phyloP scores from a whole-genome alignment of 2,113 vertebrate genomes.

The Chascanopsetta lugubris region DNA sequence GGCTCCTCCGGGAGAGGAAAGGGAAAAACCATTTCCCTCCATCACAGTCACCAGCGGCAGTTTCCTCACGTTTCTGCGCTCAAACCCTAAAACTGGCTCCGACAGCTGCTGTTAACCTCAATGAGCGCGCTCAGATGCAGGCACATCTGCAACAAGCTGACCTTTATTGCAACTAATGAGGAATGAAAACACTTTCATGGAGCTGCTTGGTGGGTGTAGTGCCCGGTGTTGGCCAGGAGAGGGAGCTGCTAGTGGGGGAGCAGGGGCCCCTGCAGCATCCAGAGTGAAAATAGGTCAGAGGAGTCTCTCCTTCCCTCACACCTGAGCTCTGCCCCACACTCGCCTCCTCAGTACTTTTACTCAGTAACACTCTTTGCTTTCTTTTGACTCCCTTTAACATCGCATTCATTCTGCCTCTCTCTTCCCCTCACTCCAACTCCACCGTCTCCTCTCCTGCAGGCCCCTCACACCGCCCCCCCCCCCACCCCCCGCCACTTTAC shows the following conservation, averaged over 20 bases:
- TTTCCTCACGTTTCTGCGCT: constrained; percentile 12
- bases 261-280: constrained; percentile 26
- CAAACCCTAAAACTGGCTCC: constrained; percentile 22
- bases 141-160: constrained; percentile 47
- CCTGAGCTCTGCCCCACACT: constrained; percentile 36
- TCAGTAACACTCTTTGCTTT: constrained; percentile 12
- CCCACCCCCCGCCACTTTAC: constrained; percentile 52
- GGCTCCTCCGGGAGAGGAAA: not conserved
- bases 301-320: constrained; percentile 48
- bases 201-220: constrained; percentile 12
- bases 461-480: too few species aligned
- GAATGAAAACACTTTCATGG: constrained; percentile 52
- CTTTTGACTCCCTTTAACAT: not conserved
- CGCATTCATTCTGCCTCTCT: constrained; percentile 4
- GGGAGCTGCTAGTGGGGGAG: constrained; percentile 64
- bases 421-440: constrained; percentile 17
- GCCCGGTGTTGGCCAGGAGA: constrained; percentile 57
- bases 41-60: constrained; percentile 29
- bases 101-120: constrained; percentile 55
- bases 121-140: constrained; percentile 39
- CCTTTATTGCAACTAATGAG: constrained; percentile 63
- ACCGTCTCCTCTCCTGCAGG: constrained; percentile 22
- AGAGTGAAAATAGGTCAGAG: constrained; percentile 74
- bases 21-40: constrained; percentile 17
- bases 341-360: constrained; percentile 23